Conservation (phyloP, 2,888 invertebrate genomes). For the Ganaspis brasiliensis region DNA sequence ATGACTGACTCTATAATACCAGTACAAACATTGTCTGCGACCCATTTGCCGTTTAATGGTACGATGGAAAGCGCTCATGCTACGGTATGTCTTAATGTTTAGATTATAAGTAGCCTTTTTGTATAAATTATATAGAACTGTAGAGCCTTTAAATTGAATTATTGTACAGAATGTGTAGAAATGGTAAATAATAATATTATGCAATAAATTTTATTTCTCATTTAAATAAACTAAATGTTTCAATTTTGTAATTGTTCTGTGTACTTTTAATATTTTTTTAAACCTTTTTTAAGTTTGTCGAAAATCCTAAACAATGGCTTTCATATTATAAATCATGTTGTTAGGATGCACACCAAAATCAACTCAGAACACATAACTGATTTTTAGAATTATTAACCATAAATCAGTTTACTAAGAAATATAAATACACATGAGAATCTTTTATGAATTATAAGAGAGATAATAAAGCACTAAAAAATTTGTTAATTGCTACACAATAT, state of each 20-base stretch:
- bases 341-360: too few relatives aligned
- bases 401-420: too few relatives aligned
- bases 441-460: too few relatives aligned
- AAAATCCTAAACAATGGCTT: too few relatives aligned
- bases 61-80: conserved; percentile 78
- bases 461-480: too few relatives aligned
- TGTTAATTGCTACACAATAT: too few relatives aligned
- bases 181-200: conserved; percentile 81
- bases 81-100: conserved; percentile 81
- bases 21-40: conserved; percentile 80
- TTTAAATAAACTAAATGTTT: conserved; percentile 79
- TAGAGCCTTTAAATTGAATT: conserved; percentile 80
- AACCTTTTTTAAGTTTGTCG: too few relatives aligned
- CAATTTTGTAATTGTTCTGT: conserved; percentile 71
- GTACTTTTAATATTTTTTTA: too few relatives aligned
- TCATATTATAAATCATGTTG: too few relatives aligned
- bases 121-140: conserved; percentile 81
- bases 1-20: conserved; percentile 81
- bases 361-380: too few relatives aligned
- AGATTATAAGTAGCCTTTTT: conserved; percentile 81
- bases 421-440: too few relatives aligned
- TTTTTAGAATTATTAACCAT: too few relatives aligned
- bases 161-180: conserved; percentile 81
- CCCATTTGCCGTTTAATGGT: conserved; percentile 72
- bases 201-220: conserved; percentile 81